Evolutionary conservation across 2,888 invertebrate species (phyloP), one percentile per base, ranked within the genome.

Genomic region (Abscondita cerata): DNA sequence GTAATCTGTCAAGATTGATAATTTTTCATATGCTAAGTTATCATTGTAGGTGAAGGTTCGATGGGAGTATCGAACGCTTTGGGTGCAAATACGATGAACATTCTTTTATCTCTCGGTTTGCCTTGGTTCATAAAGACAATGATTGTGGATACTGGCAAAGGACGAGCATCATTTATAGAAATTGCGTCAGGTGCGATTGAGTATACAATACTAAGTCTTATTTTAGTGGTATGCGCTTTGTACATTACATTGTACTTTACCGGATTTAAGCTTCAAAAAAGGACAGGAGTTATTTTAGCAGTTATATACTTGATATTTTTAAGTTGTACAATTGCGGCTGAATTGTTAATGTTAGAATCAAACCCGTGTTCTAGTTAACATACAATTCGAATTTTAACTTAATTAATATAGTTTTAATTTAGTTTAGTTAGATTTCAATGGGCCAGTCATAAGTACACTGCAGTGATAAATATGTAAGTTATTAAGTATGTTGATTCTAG

Each of bases 51-150:
- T 66, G 88, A 92, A 78, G 93, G 90, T 11, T 90, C 90, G 19
- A 93, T 95, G 83, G 94, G 93, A 0, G 91, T 95, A 16, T 93
- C 93, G 5, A 95, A 95, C 73, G 90, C 93, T 0, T 79, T 95
- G 8, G 95, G 95, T 0, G 92, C 93, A 0, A 95, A 95, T 75
- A 92, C 93, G 0, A 81, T 95, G 75, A 93, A 94, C 60, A 92
- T 95, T 57, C 80, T 95, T 1, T 84, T 94, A 52, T 93, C 94
- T 1, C 81, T 95, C 2, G 95, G 95, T 25, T 41, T 93, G 19
- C 94, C 95, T 0, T 95, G 95, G 95, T 86, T 92, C 56, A 88
- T 94, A 68, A 90, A 88, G 76, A 88, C 89, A 2, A 76, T 89
- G 66, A 76, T 89, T 66, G 80, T 86, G 47, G 76, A 83, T 46